Evolutionary conservation across 2,888 invertebrate species (phyloP), one percentile per base, ranked within the genome.

Genomic region (Steinernema hermaphroditum): DNA sequence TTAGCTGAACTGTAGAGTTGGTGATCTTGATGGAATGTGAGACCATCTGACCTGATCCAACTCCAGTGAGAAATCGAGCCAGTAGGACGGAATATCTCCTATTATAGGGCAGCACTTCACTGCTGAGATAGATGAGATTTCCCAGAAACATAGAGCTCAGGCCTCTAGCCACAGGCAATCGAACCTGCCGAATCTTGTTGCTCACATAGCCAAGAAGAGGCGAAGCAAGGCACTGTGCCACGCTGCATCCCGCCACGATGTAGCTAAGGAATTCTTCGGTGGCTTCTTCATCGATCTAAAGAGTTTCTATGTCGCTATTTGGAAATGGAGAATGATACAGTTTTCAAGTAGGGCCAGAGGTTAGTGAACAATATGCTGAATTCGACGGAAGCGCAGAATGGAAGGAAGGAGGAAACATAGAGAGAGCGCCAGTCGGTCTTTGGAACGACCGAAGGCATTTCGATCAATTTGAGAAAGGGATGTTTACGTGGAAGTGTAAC

Each of bases 121-220:
- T 73, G 72, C 86, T 85, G n/a, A 84, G 80, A 74, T 87, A 88
- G 49, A 88, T 70, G 0, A 87, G 49, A 75, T 88, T 88, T 2
- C 87, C 87, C 2, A 85, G 32, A 1, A 86, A 75, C 77, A 85
- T 87, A 70, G 87, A 76, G 9, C 81, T 49, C 22, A 88, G 69
- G 27, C 77, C 80, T 9, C 75, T 70, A 37, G 77, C 72, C 9
- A 81, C 70, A 0, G 82, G 80, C n/a, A 76, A 16, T 37, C 74
- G 69, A 19, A 79, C 78, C 71, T 80, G 78, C 22, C 74, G 75
- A 62, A 78, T 78, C 37, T 69, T 68, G 46, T 80, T 78, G 34
- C 70, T 71, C 75, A 77, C 74, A 57, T 70, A 80, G 1, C 81
- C 81, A 43, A 76, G 78, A 9, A 77, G 14, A 2, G 81, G 81